Evolutionary conservation across 2,888 invertebrate species (phyloP).

Genomic region (Thereva nobilitata): DNA sequence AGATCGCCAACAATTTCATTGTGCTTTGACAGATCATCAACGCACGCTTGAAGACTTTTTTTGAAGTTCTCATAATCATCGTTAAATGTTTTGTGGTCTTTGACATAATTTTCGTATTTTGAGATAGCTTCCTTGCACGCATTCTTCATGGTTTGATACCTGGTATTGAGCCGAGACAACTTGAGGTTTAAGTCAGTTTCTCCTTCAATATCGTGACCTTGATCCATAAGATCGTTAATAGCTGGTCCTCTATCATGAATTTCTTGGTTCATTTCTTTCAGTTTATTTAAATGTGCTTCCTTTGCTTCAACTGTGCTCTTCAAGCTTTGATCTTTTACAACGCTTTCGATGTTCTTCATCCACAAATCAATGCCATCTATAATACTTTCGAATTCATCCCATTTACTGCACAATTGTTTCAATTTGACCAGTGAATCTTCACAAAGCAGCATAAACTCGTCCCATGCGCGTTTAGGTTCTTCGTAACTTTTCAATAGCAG

Average conservation of each 20-base stretch:
- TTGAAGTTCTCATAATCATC: constrained; percentile 73
- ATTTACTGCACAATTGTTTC: constrained; percentile 75
- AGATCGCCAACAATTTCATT: constrained; percentile 87
- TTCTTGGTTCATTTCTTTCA: constrained; percentile 72
- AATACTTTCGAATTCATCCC: constrained; percentile 78
- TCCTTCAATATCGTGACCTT: constrained; percentile 71
- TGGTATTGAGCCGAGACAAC: constrained; percentile 76
- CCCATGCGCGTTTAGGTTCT: constrained; percentile 75
- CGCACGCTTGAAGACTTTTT: constrained; percentile 73
- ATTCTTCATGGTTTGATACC: constrained; percentile 81
- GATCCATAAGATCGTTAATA: constrained; percentile 69
- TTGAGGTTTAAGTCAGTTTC: constrained; percentile 75
- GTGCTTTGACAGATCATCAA: constrained; percentile 70
- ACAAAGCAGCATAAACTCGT: constrained; percentile 73
- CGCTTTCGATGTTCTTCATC: constrained; percentile 82
- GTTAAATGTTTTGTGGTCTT: constrained; percentile 83
- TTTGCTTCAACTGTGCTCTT: constrained; percentile 86
- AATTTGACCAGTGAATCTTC: constrained; percentile 72
- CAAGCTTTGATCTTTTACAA: constrained; percentile 85
- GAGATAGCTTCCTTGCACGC: constrained; percentile 80
- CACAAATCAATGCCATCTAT: constrained; percentile 80
- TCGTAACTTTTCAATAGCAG: constrained; percentile 73
- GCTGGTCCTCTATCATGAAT: constrained; percentile 70
- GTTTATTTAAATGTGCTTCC: constrained; percentile 74
- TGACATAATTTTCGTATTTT: constrained; percentile 81